Conservation (phyloP, 2,113 vertebrate species). For the Pterocles burchelli region DNA sequence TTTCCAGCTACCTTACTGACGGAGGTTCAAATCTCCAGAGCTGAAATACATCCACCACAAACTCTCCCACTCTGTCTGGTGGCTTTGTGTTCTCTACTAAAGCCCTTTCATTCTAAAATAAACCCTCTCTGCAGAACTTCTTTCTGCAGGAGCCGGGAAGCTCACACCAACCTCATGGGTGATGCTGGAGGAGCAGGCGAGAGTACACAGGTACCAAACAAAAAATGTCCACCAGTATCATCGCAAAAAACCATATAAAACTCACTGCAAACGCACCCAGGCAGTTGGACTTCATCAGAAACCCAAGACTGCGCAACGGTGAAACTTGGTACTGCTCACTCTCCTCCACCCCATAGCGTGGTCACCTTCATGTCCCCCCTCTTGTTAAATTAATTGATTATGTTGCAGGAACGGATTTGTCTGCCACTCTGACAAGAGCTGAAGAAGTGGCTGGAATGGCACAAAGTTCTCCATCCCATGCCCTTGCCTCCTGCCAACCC, state of each 20-base stretch:
- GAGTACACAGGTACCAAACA: fast-evolving
- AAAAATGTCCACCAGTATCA: background rate
- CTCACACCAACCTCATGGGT: background rate
- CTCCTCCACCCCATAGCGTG: background rate
- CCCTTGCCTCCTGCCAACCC: background rate
- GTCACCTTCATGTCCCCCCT: background rate
- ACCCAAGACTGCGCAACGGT: fast-evolving
- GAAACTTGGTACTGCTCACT: background rate
- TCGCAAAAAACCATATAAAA: background rate
- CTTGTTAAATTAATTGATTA: background rate
- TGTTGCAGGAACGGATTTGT: background rate
- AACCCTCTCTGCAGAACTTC: background rate
- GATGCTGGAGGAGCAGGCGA: fast-evolving
- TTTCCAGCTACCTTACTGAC: background rate
- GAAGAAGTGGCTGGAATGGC: background rate
- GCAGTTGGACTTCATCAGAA: background rate
- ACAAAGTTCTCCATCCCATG: fast-evolving
- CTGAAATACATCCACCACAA: fast-evolving
- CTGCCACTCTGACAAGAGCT: background rate
- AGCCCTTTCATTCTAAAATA: fast-evolving
- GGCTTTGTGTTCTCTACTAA: background rate
- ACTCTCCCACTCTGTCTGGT: background rate
- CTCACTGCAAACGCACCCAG: background rate
- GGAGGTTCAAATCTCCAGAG: background rate
- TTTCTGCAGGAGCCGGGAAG: background rate